Evolutionary conservation across 2,888 invertebrate species (phyloP).

Genomic region (Monoplex corrugatus): DNA sequence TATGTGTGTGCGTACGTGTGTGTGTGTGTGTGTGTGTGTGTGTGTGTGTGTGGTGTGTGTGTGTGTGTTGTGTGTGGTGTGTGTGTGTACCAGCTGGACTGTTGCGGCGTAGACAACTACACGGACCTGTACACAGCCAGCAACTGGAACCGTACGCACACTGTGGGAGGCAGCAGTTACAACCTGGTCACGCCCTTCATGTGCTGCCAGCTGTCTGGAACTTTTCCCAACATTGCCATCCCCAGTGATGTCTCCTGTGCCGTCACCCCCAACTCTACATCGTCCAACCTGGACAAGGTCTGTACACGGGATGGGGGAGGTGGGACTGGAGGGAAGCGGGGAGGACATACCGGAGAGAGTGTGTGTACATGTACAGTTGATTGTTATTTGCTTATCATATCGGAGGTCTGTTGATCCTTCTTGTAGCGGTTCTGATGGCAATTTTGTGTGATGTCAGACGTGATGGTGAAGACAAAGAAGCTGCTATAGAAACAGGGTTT

Average conservation of each 20-base stretch:
- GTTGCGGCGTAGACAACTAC: constrained; percentile 52
- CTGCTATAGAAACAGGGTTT: too few species aligned
- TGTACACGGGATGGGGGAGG: neutral
- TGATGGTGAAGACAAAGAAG: too few species aligned
- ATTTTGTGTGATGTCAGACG: too few species aligned
- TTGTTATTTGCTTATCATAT: too few species aligned
- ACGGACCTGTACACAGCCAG: constrained; percentile 43
- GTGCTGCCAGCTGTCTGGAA: constrained; percentile 47
- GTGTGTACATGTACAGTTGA: neutral
- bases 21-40: neutral
- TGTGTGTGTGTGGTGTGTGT: constrained; percentile 1
- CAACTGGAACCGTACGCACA: constrained; percentile 33
- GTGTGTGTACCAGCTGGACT: constrained; percentile 49
- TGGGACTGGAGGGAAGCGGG: neutral
- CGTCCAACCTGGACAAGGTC: constrained; percentile 48
- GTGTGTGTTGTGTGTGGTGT: neutral
- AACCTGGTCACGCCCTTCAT: constrained; percentile 41
- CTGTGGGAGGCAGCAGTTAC: neutral
- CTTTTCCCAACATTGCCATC: constrained; percentile 44
- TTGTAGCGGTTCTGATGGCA: too few species aligned
- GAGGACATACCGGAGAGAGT: neutral
- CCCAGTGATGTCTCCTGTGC: constrained; percentile 39
- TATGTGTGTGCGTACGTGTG: neutral
- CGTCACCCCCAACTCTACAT: constrained; percentile 36
- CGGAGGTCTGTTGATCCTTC: too few species aligned